These are phyloP conservation scores for Argyresthia goedartella DNA, from an alignment of 2,888 invertebrate species.

Conservation along the genomic window DNA sequence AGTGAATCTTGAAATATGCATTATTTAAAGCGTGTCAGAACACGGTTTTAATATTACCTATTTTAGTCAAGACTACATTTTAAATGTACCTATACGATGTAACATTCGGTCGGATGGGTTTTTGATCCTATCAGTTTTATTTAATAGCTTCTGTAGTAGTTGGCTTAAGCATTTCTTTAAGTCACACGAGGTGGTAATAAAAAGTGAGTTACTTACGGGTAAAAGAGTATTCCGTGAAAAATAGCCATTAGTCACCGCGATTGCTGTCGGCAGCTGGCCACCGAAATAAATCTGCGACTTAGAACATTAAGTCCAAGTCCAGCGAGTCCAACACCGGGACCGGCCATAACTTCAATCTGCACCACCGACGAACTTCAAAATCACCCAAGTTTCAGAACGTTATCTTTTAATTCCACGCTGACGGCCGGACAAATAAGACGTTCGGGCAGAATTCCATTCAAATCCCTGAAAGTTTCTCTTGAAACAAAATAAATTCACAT, in stretches of 20 bases:
- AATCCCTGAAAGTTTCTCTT: slow-evolving; percentile 37
- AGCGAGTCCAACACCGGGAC: slow-evolving; percentile 15
- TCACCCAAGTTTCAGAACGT: slow-evolving; percentile 55
- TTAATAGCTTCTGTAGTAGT: too few species aligned
- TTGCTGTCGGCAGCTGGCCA: slow-evolving; percentile 56
- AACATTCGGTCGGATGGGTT: too few species aligned
- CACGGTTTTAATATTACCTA: too few species aligned
- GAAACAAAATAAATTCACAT: slow-evolving; percentile 48
- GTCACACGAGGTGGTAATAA: too few species aligned
- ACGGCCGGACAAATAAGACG: slow-evolving; percentile 49
- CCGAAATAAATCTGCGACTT: slow-evolving; percentile 56
- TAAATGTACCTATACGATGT: too few species aligned
- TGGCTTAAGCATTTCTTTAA: too few species aligned
- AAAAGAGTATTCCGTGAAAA: too few species aligned
- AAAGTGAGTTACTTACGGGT: too few species aligned
- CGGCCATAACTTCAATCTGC: slow-evolving; percentile 64
- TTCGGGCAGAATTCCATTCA: slow-evolving; percentile 35
- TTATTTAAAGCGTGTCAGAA: too few species aligned
- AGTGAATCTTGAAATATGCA: too few species aligned
- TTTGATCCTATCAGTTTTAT: too few species aligned
- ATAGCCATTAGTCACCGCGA: slow-evolving; percentile 50
- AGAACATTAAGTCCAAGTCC: slow-evolving; percentile 34
- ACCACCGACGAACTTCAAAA: slow-evolving; percentile 41
- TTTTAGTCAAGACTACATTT: too few species aligned
- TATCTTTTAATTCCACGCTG: slow-evolving; percentile 53